A percentile compares a stretch with the other conserved stretches of the same genome.
These are phyloP conservation scores for Nesidiocoris tenuis DNA, from an alignment of 2,888 invertebrate species.

Conservation along the genomic window DNA sequence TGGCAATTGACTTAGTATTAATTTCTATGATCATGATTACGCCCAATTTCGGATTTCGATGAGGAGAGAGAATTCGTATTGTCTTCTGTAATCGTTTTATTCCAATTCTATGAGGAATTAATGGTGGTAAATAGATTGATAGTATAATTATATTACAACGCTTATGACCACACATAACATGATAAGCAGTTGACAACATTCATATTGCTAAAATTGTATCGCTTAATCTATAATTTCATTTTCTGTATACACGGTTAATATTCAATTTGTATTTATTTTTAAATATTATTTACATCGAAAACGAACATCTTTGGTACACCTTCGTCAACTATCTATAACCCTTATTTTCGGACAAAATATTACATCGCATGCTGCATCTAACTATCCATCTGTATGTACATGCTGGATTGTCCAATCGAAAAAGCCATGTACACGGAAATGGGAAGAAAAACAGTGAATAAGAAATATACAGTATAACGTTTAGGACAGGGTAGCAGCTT, in stretches of 20 bases:
- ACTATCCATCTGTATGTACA: conserved; percentile 31
- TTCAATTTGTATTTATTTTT: conserved; percentile 40
- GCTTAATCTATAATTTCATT: conserved; percentile 41
- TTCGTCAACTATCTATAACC: conserved; percentile 21
- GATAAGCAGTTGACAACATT: conserved; percentile 48
- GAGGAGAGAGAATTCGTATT: no score
- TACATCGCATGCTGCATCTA: conserved; percentile 28
- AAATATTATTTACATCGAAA: conserved; percentile 47
- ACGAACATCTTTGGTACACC: conserved; percentile 48
- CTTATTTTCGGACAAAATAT: conserved; percentile 40
- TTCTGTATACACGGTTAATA: conserved; percentile 45
- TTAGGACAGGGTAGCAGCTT: conserved; percentile 4
- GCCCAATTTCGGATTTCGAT: no score
- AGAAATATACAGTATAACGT: conserved; percentile 10
- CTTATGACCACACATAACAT: conserved; percentile 48
- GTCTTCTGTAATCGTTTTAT: not conserved
- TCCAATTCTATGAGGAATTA: conserved; percentile 9
- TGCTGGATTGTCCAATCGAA: conserved; percentile 33
- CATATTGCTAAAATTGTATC: conserved; percentile 43
- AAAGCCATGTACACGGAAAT: conserved; percentile 20
- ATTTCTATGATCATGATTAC: no score
- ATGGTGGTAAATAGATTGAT: conserved; percentile 14
- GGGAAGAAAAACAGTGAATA: conserved; percentile 3
- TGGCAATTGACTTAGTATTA: no score
- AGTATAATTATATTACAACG: conserved; percentile 49